These are phyloP conservation scores for Synanthedon tipuliformis DNA, from an alignment of 2,888 invertebrate genomes.

Conservation along the genomic window DNA sequence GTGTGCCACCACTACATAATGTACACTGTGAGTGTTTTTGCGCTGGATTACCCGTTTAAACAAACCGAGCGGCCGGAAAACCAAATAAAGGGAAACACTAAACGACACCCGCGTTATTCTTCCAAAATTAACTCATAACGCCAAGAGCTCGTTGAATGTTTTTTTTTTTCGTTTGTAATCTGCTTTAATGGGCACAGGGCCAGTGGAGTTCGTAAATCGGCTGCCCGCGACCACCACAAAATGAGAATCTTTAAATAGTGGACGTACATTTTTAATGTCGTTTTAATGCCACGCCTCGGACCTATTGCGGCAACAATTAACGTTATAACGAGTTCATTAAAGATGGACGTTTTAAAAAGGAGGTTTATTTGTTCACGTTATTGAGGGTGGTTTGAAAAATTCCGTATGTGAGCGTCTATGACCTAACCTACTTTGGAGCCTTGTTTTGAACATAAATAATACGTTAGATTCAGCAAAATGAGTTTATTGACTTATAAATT, in stretches of 20 bases:
- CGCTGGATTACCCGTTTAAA: conserved; percentile 62
- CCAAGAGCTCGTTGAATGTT: conserved; percentile 49
- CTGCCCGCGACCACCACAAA: conserved; percentile 55
- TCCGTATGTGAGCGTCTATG: too few species aligned
- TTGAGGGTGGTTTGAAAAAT: background rate
- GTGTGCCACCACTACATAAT: conserved; percentile 44
- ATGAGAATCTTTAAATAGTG: conserved; percentile 64
- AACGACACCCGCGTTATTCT: conserved; percentile 61
- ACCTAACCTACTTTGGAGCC: too few species aligned
- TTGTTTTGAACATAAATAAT: too few species aligned
- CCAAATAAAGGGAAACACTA: conserved; percentile 64
- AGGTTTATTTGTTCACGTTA: background rate
- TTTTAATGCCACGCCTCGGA: conserved; percentile 52
- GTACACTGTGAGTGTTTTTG: conserved; percentile 47
- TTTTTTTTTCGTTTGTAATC: conserved; percentile 63
- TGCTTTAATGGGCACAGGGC: conserved; percentile 65
- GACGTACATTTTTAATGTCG: conserved; percentile 62
- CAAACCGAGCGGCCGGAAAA: conserved; percentile 56
- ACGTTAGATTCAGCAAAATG: too few species aligned
- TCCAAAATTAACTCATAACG: conserved; percentile 70
- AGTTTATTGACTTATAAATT: too few species aligned
- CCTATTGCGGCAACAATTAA: conserved; percentile 60
- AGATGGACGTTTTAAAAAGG: conserved; percentile 29
- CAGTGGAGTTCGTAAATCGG: conserved; percentile 63
- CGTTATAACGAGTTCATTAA: conserved; percentile 59